These are phyloP conservation scores for Eolophus roseicapilla DNA, from an alignment of 2,113 vertebrate species.

Conservation along the genomic window DNA sequence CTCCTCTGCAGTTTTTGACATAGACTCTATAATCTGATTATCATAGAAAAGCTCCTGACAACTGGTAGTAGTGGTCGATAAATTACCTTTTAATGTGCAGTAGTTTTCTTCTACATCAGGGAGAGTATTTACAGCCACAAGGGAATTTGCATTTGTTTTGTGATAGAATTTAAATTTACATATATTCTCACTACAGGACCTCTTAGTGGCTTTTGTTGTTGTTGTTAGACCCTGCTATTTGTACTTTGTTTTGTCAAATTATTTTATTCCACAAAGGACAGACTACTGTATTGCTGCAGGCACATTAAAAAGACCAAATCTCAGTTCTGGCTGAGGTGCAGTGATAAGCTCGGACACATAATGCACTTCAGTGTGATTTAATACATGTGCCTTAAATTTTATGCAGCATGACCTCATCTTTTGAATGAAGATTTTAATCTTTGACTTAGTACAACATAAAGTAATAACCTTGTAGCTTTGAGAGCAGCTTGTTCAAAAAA, in stretches of 20 bases:
- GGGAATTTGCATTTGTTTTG: neutral
- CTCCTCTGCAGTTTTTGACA: neutral
- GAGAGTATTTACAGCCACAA: neutral
- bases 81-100: neutral
- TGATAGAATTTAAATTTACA: neutral
- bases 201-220: neutral
- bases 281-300: neutral
- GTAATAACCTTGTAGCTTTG: neutral
- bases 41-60: neutral
- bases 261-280: neutral
- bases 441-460: neutral
- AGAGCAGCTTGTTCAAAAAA: neutral
- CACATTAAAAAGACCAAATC: neutral
- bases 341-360: neutral
- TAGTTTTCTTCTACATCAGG: neutral
- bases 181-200: neutral
- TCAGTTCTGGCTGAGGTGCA: neutral
- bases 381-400: neutral
- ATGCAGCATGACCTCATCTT: conserved; percentile 14
- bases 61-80: neutral
- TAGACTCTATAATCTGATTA: neutral
- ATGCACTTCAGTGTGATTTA: neutral
- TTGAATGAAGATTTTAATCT: neutral
- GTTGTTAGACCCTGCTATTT: neutral
- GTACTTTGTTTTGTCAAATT: neutral